A percentile compares a stretch with the other conserved stretches of the same genome.
These are phyloP conservation scores for Hypselothyrea guttata DNA, from an alignment of 2,888 invertebrate species.

Conservation along the genomic window DNA sequence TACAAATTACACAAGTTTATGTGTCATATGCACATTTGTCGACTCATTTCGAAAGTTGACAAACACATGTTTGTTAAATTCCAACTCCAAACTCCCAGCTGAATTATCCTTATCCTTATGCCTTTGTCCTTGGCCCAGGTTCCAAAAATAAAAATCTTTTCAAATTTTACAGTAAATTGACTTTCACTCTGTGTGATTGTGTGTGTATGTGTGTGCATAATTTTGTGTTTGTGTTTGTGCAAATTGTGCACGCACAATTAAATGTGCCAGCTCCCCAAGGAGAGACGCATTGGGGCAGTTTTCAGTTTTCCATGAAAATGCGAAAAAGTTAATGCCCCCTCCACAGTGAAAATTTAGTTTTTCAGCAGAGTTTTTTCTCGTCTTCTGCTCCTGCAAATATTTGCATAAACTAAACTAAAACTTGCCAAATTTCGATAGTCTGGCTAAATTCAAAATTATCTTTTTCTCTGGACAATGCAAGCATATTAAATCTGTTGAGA, in stretches of 20 bases:
- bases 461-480: too few species aligned
- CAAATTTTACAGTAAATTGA: constrained; percentile 76
- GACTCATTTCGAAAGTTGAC: constrained; percentile 44
- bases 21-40: constrained; percentile 61
- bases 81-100: neutral
- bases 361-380: too few species aligned
- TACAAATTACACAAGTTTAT: constrained; percentile 50
- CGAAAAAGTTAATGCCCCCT: constrained; percentile 29
- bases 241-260: constrained; percentile 73
- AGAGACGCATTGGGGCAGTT: neutral
- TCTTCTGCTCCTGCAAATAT: constrained; percentile 43
- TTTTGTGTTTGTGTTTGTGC: constrained; percentile 22
- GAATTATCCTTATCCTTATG: constrained; percentile 23
- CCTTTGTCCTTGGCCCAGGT: constrained; percentile 37
- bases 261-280: constrained; percentile 40
- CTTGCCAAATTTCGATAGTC: neutral
- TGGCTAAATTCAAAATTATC: too few species aligned
- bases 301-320: constrained; percentile 6
- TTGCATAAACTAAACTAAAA: constrained; percentile 22
- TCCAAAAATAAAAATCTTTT: constrained; percentile 32
- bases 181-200: constrained; percentile 29
- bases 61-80: constrained; percentile 54
- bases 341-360: constrained; percentile 32
- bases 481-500: too few species aligned
- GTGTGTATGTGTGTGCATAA: neutral